Percentiles rank a stretch among this genome's conserved stretches.
phyloP scores from a whole-genome alignment of 2,113 vertebrate species.

The Chroicocephalus ridibundus region DNA sequence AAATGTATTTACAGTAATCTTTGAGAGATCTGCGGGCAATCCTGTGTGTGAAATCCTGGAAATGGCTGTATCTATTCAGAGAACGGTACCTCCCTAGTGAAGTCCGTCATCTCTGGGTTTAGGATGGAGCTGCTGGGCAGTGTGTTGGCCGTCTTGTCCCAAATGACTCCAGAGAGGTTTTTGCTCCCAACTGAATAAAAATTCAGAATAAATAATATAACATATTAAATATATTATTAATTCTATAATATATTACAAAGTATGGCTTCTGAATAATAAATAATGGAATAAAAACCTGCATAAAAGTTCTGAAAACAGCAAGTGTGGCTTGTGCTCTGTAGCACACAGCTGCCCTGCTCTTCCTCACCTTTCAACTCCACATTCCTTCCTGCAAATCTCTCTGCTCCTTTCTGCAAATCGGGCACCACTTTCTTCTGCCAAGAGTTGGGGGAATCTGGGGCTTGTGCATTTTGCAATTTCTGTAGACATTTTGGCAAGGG shows the following conservation, averaged over 20 bases:
- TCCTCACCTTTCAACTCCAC: not conserved
- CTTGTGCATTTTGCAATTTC: not conserved
- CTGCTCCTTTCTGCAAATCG: not conserved
- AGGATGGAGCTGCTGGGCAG: not conserved
- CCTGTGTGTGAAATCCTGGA: not conserved
- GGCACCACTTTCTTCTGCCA: not conserved
- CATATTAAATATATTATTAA: not conserved
- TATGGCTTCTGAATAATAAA: not conserved
- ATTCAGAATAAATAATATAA: not conserved
- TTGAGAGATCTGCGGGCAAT: not conserved
- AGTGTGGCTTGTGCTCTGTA: not conserved
- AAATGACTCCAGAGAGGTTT: not conserved
- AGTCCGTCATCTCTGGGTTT: not conserved
- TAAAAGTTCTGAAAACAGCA: not conserved
- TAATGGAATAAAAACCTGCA: not conserved
- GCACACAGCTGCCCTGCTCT: not conserved
- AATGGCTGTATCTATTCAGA: not conserved
- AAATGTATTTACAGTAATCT: not conserved
- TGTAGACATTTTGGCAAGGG: not conserved
- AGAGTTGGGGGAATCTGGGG: not conserved
- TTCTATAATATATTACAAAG: not conserved
- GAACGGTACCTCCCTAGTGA: not conserved
- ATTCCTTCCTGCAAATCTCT: not conserved
- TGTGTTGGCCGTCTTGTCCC: not conserved
- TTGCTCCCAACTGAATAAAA: not conserved